These are phyloP conservation scores for Steinernema feltiae DNA, from an alignment of 1,140 invertebrate genomes.

Conservation along the genomic window DNA sequence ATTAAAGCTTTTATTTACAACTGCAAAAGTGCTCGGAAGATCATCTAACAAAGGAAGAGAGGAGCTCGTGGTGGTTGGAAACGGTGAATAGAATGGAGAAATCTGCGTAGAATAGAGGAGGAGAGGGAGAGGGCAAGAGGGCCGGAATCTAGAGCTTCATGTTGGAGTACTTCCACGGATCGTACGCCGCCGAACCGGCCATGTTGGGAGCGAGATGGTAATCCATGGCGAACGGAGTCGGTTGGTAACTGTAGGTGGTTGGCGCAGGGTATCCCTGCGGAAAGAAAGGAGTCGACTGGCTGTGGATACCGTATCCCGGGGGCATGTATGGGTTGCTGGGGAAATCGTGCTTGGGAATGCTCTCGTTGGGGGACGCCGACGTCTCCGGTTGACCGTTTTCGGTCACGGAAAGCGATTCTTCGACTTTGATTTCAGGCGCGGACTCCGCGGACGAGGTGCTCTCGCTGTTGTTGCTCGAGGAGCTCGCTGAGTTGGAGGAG, in stretches of 20 bases:
- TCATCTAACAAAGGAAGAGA: not conserved
- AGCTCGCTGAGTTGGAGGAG: not conserved
- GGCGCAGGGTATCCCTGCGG: slow-evolving; percentile 9
- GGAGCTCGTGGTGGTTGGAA: too few relatives aligned
- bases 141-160: not conserved
- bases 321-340: slow-evolving; percentile 1
- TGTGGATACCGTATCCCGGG: not conserved
- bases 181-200: not conserved
- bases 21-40: not conserved
- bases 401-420: not conserved
- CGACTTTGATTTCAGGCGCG: slow-evolving; percentile 17
- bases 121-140: not conserved
- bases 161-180: slow-evolving; percentile 24
- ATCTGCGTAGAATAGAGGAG: not conserved
- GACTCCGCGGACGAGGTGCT: slow-evolving; percentile 2
- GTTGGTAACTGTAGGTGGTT: not conserved
- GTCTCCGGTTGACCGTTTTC: not conserved
- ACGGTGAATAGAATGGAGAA: too few relatives aligned
- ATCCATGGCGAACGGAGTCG: slow-evolving; percentile 17
- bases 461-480: slow-evolving; percentile 16
- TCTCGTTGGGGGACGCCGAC: not conserved
- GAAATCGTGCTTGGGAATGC: slow-evolving; percentile 8
- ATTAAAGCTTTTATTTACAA: slow-evolving; percentile 16
- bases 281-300: slow-evolving; percentile 9
- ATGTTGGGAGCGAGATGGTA: slow-evolving; percentile 9